Evolutionary conservation across 2,888 invertebrate species (phyloP).

Genomic region (Eristalis tenax): DNA sequence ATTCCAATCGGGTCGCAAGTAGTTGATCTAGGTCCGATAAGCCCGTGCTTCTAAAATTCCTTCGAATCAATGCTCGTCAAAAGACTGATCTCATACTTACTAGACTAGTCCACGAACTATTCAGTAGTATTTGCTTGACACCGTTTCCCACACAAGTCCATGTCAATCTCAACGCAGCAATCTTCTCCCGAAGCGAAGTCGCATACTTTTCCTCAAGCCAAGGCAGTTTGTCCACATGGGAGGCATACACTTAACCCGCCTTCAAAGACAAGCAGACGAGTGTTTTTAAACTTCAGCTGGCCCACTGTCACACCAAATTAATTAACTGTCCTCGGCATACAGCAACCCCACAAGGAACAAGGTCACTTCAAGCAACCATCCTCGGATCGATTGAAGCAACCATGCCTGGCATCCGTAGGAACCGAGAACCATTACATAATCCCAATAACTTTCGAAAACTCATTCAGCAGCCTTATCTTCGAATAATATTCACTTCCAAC

Average conservation of each 20-base stretch:
- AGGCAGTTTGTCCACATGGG: background rate
- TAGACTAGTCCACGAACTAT: too few relatives aligned
- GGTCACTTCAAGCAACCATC: background rate
- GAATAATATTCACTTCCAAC: slow-evolving; percentile 25
- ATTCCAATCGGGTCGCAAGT: too few relatives aligned
- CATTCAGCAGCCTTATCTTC: background rate
- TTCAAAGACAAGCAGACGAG: background rate
- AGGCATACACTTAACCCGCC: background rate
- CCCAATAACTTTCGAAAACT: slow-evolving; percentile 7
- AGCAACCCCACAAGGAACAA: background rate
- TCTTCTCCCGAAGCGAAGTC: too few relatives aligned
- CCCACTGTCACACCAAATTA: background rate
- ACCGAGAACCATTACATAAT: background rate
- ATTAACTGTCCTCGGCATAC: background rate
- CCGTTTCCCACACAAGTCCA: too few relatives aligned
- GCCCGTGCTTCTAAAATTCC: too few relatives aligned
- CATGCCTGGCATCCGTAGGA: background rate
- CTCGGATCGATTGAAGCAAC: background rate
- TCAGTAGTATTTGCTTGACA: too few relatives aligned
- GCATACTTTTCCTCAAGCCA: too few relatives aligned
- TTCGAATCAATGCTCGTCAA: too few relatives aligned
- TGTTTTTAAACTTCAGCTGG: background rate
- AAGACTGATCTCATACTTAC: too few relatives aligned
- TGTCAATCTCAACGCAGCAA: too few relatives aligned
- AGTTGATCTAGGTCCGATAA: too few relatives aligned